Base-by-base conservation (phyloP, 2,888 invertebrate genomes). In the Anorthoa munda region DNA sequence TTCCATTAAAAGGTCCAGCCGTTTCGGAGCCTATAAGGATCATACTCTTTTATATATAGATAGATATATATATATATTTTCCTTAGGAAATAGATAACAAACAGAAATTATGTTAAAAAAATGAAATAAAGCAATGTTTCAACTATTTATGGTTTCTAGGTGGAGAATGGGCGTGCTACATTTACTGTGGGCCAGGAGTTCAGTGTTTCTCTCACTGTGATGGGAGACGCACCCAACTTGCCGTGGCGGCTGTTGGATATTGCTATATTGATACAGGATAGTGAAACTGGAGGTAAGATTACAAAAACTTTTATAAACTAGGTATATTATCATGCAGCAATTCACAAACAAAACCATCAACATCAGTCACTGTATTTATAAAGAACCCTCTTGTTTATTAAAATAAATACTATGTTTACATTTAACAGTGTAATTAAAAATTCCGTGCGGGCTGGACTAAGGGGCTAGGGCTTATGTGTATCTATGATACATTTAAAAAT, bases 171-270 rank as follows among this genome's bases (percentile, higher is more conserved):
- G 0, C 97, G 99, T 79, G 99, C 99, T 4, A 99, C 98, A 51
- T 99, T 99, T 92, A 97, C 98, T 83, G 99, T 99, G 1, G 98
- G 99, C 81, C 98, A 99, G 93, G 99, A 99, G 93, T 99, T 99
- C 94, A 98, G 99, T 93, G 99, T 99, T 17, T 98, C 99, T 0
- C 96, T 99, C 75, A 99, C 99, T 4, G 98, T 99, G 15, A 99
- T 99, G 98, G 99, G 99, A 2, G 99, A 99, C 94, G 98, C 98
- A 7, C 97, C 98, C 0, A 98, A 97, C 91, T 97, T 99, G 72
- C 99, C 99, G 0, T 99, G 99, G 99, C 97, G 99, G 66, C 97
- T 99, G 68, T 96, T 99, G 75, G 99, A 99, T 92, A 98, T 99
- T 85, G 98, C 99, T 88, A 98, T 99, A 88, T 97, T 99, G 18